Percentiles rank a stretch among this genome's conserved stretches.
phyloP scores from a whole-genome alignment of 1,140 invertebrate species.

The Sarcophaga bullata region DNA sequence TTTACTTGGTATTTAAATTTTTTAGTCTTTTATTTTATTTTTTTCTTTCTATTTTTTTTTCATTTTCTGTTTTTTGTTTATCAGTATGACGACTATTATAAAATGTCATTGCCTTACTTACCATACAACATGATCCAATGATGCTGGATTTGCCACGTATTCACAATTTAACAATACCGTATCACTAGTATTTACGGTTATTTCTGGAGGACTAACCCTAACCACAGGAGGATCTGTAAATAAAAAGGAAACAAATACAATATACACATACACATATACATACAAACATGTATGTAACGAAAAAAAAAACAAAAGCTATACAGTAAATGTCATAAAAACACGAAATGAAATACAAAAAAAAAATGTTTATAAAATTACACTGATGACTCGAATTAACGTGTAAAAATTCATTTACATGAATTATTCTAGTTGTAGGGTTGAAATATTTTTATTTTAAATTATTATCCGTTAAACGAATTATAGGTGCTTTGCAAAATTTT shows the following conservation, averaged over 20 bases:
- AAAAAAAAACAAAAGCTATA: no score
- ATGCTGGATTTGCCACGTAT: constrained; percentile 84
- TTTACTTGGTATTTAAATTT: no score
- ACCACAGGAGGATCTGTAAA: constrained; percentile 86
- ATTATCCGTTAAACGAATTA: background rate
- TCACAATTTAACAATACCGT: constrained; percentile 80
- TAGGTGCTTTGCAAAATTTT: background rate
- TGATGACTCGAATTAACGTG: no score
- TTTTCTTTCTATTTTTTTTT: no score
- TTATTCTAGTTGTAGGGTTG: background rate
- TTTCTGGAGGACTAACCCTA: constrained; percentile 75
- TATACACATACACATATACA: constrained; percentile 27
- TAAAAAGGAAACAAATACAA: constrained; percentile 47
- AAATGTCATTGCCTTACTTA: constrained; percentile 70
- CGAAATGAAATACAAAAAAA: no score
- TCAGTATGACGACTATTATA: no score
- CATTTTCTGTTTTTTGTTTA: no score
- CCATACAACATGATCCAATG: constrained; percentile 80
- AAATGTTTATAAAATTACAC: no score
- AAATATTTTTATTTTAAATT: background rate
- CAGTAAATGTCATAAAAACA: no score
- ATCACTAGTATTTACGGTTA: constrained; percentile 81
- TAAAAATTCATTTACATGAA: no score
- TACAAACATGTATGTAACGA: no score
- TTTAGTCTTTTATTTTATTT: no score